Conservation (phyloP, 2,888 invertebrate species). For the Phorcus lineatus region DNA sequence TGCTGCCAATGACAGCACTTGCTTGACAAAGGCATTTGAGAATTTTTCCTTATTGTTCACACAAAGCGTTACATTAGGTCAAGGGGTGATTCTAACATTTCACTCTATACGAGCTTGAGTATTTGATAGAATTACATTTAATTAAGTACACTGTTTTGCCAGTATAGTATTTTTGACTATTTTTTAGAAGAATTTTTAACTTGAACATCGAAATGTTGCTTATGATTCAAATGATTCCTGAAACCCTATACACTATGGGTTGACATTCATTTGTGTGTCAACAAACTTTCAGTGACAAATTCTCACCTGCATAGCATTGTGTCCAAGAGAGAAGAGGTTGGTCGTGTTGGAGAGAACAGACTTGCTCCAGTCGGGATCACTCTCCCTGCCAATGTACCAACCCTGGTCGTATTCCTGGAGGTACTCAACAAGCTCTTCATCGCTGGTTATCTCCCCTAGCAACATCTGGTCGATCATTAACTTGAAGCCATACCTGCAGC, state of each 20-base stretch:
- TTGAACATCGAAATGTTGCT: background rate
- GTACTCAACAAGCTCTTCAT: slow-evolving; percentile 72
- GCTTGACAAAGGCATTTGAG: no score
- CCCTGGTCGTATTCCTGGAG: slow-evolving; percentile 72
- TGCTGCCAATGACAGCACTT: no score
- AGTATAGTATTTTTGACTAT: no score
- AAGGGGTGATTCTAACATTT: no score
- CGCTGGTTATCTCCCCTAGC: slow-evolving; percentile 66
- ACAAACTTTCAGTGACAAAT: background rate
- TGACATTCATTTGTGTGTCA: background rate
- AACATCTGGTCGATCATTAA: slow-evolving; percentile 76
- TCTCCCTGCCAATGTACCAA: slow-evolving; percentile 76
- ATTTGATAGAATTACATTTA: no score
- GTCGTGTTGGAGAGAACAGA: slow-evolving; percentile 72
- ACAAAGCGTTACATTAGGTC: no score
- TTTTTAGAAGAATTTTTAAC: background rate
- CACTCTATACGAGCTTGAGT: no score
- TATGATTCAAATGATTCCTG: background rate
- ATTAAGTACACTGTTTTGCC: no score
- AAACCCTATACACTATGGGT: background rate
- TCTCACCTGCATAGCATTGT: slow-evolving; percentile 66
- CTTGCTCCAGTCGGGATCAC: slow-evolving; percentile 71
- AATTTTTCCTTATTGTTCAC: no score
- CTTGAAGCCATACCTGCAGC: slow-evolving; percentile 75
- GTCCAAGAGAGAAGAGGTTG: slow-evolving; percentile 73